Conservation (phyloP, 2,888 invertebrate genomes). For the Oscheius sp. region DNA sequence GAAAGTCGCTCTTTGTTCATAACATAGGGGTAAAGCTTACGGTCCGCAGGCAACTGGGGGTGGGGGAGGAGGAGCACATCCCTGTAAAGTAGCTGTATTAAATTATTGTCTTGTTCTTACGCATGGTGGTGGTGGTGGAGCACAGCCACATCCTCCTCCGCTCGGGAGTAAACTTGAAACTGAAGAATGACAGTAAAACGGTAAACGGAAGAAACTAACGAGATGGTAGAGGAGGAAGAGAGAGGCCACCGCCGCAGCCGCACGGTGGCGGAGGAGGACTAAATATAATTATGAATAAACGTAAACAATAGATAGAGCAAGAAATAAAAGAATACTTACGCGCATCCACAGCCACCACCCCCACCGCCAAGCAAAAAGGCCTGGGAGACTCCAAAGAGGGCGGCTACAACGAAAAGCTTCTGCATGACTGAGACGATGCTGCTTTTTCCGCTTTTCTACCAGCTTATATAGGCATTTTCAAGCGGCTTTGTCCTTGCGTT, state of each 20-base stretch:
- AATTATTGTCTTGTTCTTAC: conserved; percentile 3
- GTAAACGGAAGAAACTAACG: conserved; percentile 12
- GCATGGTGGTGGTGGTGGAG: conserved; percentile 34
- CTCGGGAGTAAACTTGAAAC: too few species aligned
- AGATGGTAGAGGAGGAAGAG: conserved; percentile 49
- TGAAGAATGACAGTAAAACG: too few species aligned
- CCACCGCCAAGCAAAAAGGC: conserved; percentile 56
- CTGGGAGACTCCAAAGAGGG: conserved; percentile 45
- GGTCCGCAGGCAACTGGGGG: conserved; percentile 30
- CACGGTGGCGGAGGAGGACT: conserved; percentile 55
- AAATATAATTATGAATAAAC: conserved; percentile 19
- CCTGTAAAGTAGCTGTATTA: not conserved
- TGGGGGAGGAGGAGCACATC: conserved; percentile 11
- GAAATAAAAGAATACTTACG: conserved; percentile 44
- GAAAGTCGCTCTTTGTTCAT: too few species aligned
- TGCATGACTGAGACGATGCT: conserved; percentile 46
- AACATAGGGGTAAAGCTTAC: too few species aligned
- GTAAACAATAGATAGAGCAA: not conserved
- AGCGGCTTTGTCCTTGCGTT: conserved; percentile 36
- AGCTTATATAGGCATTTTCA: conserved; percentile 25
- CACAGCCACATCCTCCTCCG: conserved; percentile 52
- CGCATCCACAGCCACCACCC: conserved; percentile 54
- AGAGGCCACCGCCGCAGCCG: conserved; percentile 50
- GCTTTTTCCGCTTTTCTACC: conserved; percentile 1
- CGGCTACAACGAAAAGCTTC: conserved; percentile 52